Conservation (phyloP, 64 coral and sea anemone genomes). For the Actinia tenebrosa region DNA sequence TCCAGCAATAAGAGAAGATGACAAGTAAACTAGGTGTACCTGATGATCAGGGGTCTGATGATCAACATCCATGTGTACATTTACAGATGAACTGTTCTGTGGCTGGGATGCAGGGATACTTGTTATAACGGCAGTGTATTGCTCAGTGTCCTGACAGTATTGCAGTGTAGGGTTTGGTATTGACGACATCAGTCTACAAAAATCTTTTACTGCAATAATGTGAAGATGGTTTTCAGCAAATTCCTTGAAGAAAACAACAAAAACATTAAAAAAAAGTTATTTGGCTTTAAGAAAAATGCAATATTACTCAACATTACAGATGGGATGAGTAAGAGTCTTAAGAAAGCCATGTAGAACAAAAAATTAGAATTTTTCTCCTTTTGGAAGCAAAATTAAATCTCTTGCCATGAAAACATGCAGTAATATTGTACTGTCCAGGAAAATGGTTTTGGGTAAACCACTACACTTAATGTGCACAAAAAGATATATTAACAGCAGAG, state of each 20-base stretch:
- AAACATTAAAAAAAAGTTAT: too few relatives aligned
- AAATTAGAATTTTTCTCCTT: too few relatives aligned
- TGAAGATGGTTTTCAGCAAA: conserved; percentile 38
- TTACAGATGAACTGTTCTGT: neutral
- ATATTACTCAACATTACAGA: neutral
- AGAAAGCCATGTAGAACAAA: too few relatives aligned
- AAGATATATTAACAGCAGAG: too few relatives aligned
- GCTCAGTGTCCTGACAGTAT: conserved; percentile 27
- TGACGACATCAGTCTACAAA: conserved; percentile 35
- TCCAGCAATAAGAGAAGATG: neutral
- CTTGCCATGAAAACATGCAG: too few relatives aligned
- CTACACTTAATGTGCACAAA: too few relatives aligned
- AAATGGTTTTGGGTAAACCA: too few relatives aligned
- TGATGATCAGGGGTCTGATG: neutral
- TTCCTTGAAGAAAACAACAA: conserved; percentile 21
- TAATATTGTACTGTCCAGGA: too few relatives aligned
- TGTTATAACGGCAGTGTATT: conserved; percentile 33
- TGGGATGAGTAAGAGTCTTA: too few relatives aligned
- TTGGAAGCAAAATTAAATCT: neutral
- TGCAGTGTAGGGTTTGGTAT: conserved; percentile 35
- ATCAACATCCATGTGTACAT: conserved; percentile 24
- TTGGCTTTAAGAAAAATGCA: neutral
- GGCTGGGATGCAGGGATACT: conserved; percentile 34
- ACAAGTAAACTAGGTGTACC: neutral
- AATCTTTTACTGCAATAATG: conserved; percentile 17